Evolutionary conservation across 2,797 vertebrate genomes (phyloP).

Genomic region (Acipenser ruthenus): DNA sequence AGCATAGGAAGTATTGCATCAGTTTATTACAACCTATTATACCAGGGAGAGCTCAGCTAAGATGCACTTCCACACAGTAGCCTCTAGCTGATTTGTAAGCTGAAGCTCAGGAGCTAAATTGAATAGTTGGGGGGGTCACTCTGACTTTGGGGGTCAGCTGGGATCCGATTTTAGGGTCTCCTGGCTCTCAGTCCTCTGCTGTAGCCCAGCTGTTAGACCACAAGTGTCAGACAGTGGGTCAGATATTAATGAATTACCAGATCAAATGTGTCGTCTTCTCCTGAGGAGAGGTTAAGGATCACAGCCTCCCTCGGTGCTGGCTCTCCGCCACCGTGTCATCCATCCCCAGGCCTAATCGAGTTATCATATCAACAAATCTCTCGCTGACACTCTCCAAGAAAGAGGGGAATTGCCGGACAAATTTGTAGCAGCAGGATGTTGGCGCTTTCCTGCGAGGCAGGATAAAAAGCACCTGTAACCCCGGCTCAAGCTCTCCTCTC

Average conservation of each 20-base stretch:
- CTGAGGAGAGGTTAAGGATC: conserved; percentile 62
- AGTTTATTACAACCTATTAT: too few species aligned
- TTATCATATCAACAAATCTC: conserved; percentile 74
- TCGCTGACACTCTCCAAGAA: conserved; percentile 52
- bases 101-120: not conserved
- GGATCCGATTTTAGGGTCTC: too few species aligned
- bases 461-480: conserved; percentile 50
- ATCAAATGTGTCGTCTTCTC: conserved; percentile 54
- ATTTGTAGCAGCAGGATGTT: conserved; percentile 59
- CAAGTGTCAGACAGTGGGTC: conserved; percentile 20
- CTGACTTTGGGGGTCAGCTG: too few species aligned
- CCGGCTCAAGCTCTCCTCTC: conserved; percentile 25
- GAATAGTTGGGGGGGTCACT: not conserved
- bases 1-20: too few species aligned
- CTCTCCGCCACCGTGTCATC: conserved; percentile 49
- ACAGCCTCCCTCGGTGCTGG: conserved; percentile 45
- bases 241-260: conserved; percentile 60
- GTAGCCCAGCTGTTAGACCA: not conserved
- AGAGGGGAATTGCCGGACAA: conserved; percentile 51
- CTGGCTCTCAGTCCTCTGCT: too few species aligned
- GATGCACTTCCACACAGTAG: not conserved
- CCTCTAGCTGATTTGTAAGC: not conserved
- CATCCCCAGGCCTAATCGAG: conserved; percentile 50
- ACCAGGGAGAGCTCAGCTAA: not conserved
- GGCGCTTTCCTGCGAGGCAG: conserved; percentile 24